Conservation (phyloP, 2,113 vertebrate species). For the Hyaena hyaena region DNA sequence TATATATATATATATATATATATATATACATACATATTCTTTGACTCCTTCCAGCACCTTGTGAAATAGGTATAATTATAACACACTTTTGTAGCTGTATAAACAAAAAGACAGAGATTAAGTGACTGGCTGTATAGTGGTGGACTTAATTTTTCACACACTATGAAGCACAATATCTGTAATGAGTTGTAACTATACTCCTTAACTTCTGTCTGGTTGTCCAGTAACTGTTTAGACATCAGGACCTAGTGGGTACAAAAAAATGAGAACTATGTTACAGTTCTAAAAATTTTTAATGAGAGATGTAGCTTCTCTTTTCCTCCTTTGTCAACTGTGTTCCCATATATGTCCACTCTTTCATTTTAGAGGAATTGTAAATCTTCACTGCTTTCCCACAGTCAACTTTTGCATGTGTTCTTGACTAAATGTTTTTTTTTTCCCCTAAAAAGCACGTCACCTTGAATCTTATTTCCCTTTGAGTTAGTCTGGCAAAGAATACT, state of each 20-base stretch:
- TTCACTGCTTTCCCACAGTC: not conserved
- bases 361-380: not conserved
- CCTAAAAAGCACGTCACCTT: not conserved
- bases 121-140: not conserved
- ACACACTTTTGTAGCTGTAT: not conserved
- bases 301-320: not conserved
- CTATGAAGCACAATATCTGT: not conserved
- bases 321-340: not conserved
- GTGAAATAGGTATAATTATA: not conserved
- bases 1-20: not conserved
- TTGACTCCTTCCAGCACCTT: not conserved
- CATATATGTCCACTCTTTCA: not conserved
- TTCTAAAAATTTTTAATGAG: not conserved
- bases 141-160: conserved; percentile 6
- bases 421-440: not conserved
- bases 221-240: not conserved
- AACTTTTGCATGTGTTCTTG: not conserved
- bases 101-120: not conserved
- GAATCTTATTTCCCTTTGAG: not conserved
- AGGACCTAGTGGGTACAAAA: not conserved
- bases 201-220: not conserved
- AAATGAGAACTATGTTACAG: not conserved
- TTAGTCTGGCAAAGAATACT: not conserved
- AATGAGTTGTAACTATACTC: not conserved
- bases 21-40: not conserved